A percentile compares a stretch with the other conserved stretches of the same genome.
Evolutionary conservation across 2,113 vertebrate species (phyloP).

Genomic region (Callopanchax toddi): DNA sequence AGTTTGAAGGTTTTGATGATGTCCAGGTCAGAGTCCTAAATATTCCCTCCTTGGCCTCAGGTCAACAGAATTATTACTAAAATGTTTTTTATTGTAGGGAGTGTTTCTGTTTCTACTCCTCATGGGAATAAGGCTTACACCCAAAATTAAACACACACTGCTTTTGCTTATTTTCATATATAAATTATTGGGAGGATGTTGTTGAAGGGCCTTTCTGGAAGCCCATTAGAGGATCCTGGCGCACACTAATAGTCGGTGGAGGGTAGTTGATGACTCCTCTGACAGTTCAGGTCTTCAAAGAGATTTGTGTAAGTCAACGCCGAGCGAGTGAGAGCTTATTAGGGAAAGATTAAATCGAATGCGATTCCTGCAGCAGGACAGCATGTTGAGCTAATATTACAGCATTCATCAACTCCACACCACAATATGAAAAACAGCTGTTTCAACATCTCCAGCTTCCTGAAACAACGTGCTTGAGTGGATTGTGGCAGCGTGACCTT

Average conservation of each 20-base stretch:
- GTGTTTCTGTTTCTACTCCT: constrained; percentile 65
- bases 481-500: constrained; percentile 71
- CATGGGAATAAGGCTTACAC: constrained; percentile 54
- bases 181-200: constrained; percentile 67
- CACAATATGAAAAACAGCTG: constrained; percentile 79
- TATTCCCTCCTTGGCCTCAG: constrained; percentile 65
- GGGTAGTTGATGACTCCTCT: constrained; percentile 28
- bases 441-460: constrained; percentile 77
- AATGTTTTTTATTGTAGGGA: constrained; percentile 54
- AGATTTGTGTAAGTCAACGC: constrained; percentile 50
- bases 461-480: constrained; percentile 62
- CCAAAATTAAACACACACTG: constrained; percentile 48
- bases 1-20: constrained; percentile 42
- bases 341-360: constrained; percentile 69
- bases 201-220: constrained; percentile 51
- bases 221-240: constrained; percentile 56
- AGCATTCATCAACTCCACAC: constrained; percentile 64
- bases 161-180: constrained; percentile 58
- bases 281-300: constrained; percentile 37
- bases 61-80: constrained; percentile 67
- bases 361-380: constrained; percentile 59
- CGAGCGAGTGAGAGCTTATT: constrained; percentile 51
- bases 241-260: constrained; percentile 35
- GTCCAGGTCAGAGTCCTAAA: constrained; percentile 57
- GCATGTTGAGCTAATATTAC: constrained; percentile 67